Percentiles rank a stretch among this genome's conserved stretches.
phyloP scores from a whole-genome alignment of 2,113 vertebrate species.

The Lathamus discolor region DNA sequence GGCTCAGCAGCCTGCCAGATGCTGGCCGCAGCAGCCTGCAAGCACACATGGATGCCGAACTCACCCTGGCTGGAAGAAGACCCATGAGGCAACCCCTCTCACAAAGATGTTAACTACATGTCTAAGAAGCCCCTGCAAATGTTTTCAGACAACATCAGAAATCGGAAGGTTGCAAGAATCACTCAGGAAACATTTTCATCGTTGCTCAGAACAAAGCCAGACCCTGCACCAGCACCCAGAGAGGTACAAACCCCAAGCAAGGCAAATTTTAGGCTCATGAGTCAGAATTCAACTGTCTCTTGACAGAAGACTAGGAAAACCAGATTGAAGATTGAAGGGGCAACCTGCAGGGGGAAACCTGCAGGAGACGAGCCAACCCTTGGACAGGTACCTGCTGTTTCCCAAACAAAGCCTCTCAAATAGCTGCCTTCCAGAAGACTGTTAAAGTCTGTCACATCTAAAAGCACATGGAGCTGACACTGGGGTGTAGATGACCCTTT shows the following conservation, averaged over 20 bases:
- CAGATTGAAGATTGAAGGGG: background rate
- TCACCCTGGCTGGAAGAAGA: background rate
- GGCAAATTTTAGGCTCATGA: background rate
- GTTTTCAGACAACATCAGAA: background rate
- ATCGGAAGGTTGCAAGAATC: background rate
- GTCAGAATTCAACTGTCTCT: background rate
- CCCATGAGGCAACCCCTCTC: background rate
- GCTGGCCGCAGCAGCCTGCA: background rate
- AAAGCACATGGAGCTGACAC: background rate
- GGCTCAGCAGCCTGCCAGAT: slow-evolving; percentile 21
- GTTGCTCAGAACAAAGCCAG: background rate
- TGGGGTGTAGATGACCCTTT: background rate
- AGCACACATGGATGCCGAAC: accelerated
- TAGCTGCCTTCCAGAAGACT: background rate
- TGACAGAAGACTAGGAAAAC: background rate
- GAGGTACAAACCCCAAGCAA: background rate
- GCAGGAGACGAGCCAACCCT: background rate
- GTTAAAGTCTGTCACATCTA: background rate
- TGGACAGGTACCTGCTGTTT: background rate
- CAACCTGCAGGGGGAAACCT: background rate
- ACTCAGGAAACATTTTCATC: background rate
- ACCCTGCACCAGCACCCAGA: background rate
- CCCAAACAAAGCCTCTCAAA: background rate
- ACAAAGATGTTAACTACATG: background rate
- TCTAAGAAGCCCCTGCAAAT: background rate